A percentile compares a stretch with the other conserved stretches of the same genome.
phyloP scores from a whole-genome alignment of 2,888 invertebrate genomes.

The Leptopilina drosophilae region DNA sequence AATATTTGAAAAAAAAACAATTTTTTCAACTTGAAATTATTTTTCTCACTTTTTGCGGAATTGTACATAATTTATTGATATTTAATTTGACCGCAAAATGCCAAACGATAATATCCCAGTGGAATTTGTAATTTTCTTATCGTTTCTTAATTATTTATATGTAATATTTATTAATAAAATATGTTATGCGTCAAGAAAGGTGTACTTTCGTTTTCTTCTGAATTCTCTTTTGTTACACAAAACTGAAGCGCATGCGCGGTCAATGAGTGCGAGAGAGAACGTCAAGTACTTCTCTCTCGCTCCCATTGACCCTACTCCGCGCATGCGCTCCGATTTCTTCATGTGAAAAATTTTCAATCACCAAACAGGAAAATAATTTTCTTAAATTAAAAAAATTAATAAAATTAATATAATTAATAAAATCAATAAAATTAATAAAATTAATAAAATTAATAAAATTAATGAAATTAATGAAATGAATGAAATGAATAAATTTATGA shows the following conservation, averaged over 20 bases:
- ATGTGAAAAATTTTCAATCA: no score
- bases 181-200: constrained; percentile 60
- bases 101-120: constrained; percentile 60
- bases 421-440: no score
- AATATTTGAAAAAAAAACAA: no score
- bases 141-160: constrained; percentile 67
- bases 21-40: not conserved
- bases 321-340: not conserved
- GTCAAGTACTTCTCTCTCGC: no score
- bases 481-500: no score
- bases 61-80: constrained; percentile 71
- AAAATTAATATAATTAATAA: no score
- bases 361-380: constrained; percentile 22
- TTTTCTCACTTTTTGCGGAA: constrained; percentile 61
- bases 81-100: constrained; percentile 66
- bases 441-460: no score
- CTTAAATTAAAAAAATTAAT: no score
- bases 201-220: constrained; percentile 61
- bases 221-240: constrained; percentile 52
- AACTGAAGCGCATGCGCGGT: constrained; percentile 51
- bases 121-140: constrained; percentile 52
- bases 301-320: constrained; percentile 41
- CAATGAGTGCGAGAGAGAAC: no score
- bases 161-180: constrained; percentile 73
- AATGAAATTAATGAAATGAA: no score